Evolutionary conservation across 2,797 vertebrate genomes (phyloP).

Genomic region (Acrossocheilus wenchowensis): DNA sequence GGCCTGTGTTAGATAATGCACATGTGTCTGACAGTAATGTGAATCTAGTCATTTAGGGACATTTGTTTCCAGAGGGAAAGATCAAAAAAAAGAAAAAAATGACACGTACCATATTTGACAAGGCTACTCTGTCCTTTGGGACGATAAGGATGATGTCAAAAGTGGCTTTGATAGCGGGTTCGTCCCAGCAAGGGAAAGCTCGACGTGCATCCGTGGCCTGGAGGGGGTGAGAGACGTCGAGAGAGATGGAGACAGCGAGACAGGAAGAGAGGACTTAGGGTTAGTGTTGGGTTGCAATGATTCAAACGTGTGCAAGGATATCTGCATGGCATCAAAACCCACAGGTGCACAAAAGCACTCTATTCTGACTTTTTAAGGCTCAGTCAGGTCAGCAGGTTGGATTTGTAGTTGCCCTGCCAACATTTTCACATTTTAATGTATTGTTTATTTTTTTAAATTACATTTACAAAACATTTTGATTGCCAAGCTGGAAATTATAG

Average conservation of each 20-base stretch:
- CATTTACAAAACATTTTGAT: too few relatives aligned
- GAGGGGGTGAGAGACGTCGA: neutral
- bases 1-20: conserved; percentile 65
- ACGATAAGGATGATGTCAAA: conserved; percentile 96
- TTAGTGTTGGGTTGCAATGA: conserved; percentile 1
- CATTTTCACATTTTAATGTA: neutral
- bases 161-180: conserved; percentile 97
- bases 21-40: conserved; percentile 43
- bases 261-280: conserved; percentile 7
- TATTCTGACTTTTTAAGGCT: neutral
- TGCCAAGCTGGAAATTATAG: too few relatives aligned
- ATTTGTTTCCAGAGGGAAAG: conserved; percentile 45
- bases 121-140: conserved; percentile 96
- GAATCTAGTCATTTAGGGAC: conserved; percentile 54
- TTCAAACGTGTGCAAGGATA: conserved; percentile 7
- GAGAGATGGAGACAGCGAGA: neutral
- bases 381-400: neutral
- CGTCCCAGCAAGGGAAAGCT: conserved; percentile 99
- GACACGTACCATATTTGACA: conserved; percentile 97
- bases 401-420: neutral
- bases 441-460: too few relatives aligned
- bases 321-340: neutral
- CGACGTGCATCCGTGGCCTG: conserved; percentile 97
- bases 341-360: neutral
- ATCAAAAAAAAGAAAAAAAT: neutral